Base-by-base conservation (phyloP, 2,797 vertebrate genomes). In the Pseudochromis fuscus region DNA sequence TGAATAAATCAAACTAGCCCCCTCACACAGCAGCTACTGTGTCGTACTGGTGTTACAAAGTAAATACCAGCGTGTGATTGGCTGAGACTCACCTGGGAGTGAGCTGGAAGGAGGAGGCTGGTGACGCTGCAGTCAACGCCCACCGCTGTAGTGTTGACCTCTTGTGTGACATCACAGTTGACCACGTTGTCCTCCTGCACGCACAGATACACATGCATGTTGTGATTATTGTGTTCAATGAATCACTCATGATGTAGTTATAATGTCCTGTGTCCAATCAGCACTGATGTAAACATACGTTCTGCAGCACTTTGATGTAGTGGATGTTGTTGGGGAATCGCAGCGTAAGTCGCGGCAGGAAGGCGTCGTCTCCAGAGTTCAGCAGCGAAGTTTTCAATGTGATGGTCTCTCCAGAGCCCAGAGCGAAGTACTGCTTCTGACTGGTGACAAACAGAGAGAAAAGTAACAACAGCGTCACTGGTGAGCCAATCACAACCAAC, bases 361-460 rank as follows among this genome's bases (percentile, higher is more conserved):
- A 98, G 0, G 96, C 96, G 12, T 98, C 95, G 7, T 99, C 97
- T 67, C 98, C 98, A 4, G 83, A 89, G 73, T 98, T 98, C 75
- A 89, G 79, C 25, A 99, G 66, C 0, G 89, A 92, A 35, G 95
- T 33, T 11, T 96, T 97, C 78, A 99, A 66, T 83, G 91, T 77
- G 57, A 98, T 79, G 3, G 91, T 96, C 86, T 95, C 95, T 65
- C 88, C 91, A 4, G 93, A 95, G 60, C 97, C 96, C 76, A 98
- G 90, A 19, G 94, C 90, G 16, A 97, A 94, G 48, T 95, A 96
- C 0, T 83, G 55, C 85, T 94, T 83, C 64, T 79, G 57, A 15
- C 91, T 91, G 82, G 31, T 16, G 13, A 79, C 33, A 65, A 55
- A 70, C 9, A 31, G n/a, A 18, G 1, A 52, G 37, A 21, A 49